These are phyloP conservation scores for Diarsia dahlii DNA, from an alignment of 2,888 invertebrate genomes.

Conservation along the genomic window DNA sequence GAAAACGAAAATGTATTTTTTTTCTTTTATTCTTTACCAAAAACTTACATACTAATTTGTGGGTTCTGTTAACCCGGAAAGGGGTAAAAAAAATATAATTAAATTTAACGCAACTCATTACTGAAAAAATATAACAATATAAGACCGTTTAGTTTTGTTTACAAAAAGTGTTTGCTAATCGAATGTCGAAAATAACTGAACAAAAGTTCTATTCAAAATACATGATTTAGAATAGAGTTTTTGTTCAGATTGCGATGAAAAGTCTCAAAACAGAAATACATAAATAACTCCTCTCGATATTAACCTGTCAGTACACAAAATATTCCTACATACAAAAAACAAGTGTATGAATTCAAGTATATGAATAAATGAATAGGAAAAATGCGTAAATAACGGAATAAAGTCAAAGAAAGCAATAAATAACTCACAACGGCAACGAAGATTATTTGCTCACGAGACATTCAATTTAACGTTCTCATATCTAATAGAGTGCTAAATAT, in stretches of 20 bases:
- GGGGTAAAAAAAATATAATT: too few relatives aligned
- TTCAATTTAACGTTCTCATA: slow-evolving; percentile 51
- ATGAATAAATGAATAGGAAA: slow-evolving; percentile 60
- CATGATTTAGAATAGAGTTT: too few relatives aligned
- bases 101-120: not conserved
- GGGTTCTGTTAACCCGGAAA: not conserved
- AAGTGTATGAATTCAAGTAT: slow-evolving; percentile 34
- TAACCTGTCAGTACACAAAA: slow-evolving; percentile 48
- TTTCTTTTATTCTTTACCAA: not conserved
- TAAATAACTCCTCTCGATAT: slow-evolving; percentile 27
- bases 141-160: not conserved
- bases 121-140: not conserved
- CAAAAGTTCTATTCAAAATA: not conserved
- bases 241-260: slow-evolving; percentile 3
- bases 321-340: slow-evolving; percentile 45
- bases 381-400: slow-evolving; percentile 51
- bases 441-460: slow-evolving; percentile 61
- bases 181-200: not conserved
- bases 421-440: slow-evolving; percentile 47
- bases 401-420: slow-evolving; percentile 49
- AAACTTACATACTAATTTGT: not conserved
- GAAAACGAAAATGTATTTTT: not conserved
- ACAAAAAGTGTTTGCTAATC: not conserved
- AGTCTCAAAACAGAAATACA: not conserved
- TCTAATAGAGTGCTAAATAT: slow-evolving; percentile 58